Evolutionary conservation across 1,140 invertebrate species (phyloP).

Genomic region (Zaprionus vittiger): DNA sequence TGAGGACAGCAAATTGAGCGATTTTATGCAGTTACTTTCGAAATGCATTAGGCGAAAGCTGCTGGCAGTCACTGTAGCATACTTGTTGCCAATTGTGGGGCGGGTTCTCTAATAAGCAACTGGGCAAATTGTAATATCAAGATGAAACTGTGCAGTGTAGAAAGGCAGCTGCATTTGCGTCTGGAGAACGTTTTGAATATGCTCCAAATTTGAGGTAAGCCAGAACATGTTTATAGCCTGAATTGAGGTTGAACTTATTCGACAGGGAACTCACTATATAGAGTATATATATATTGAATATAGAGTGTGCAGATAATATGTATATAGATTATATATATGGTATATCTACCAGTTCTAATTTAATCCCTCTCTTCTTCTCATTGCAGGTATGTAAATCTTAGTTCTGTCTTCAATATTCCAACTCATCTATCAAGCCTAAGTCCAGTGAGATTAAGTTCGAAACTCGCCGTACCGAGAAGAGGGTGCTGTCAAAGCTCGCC

Average conservation of each 20-base stretch:
- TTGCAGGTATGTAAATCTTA: conserved; percentile 46
- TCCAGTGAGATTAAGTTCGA: not conserved
- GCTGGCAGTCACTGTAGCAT: conserved; percentile 21
- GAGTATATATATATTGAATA: not conserved
- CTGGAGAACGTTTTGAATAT: not conserved
- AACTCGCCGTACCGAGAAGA: not conserved
- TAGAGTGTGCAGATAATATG: no score
- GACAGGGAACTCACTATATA: no score
- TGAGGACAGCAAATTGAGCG: conserved; percentile 38
- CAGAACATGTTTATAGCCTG: no score
- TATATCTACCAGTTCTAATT: not conserved
- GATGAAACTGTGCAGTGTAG: not conserved
- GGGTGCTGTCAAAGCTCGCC: not conserved
- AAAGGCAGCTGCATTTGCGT: not conserved
- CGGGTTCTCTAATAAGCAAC: conserved; percentile 40
- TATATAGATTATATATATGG: no score
- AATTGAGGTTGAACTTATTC: no score
- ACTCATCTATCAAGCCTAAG: conserved; percentile 38
- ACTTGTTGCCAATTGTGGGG: conserved; percentile 29
- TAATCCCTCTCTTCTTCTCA: conserved; percentile 4
- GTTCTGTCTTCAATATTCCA: not conserved
- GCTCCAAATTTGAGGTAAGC: not conserved
- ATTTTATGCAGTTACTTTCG: conserved; percentile 51
- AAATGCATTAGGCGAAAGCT: conserved; percentile 58
- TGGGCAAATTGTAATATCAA: conserved; percentile 31